A percentile compares a stretch with the other conserved stretches of the same genome.
These are phyloP conservation scores for Meleagris gallopavo DNA, from an alignment of 2,113 vertebrate species.

Conservation along the genomic window DNA sequence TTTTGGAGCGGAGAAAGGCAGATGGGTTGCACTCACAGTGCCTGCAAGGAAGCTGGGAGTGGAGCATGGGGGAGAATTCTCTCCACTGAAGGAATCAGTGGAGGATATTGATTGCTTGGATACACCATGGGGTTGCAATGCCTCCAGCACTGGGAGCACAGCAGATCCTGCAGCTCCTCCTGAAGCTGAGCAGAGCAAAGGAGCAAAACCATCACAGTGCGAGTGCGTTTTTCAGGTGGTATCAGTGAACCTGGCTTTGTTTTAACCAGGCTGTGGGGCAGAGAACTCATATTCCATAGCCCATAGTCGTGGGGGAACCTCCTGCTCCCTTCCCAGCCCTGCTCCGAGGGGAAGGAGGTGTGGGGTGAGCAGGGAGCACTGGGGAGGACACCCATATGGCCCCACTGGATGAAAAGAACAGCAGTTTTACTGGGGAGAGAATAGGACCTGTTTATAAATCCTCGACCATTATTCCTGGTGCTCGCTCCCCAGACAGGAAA, in stretches of 20 bases:
- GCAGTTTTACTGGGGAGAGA: not conserved
- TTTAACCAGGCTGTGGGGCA: not conserved
- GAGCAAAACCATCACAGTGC: not conserved
- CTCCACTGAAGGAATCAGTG: not conserved
- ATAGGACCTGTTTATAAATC: not conserved
- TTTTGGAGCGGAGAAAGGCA: not conserved
- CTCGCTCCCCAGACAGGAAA: not conserved
- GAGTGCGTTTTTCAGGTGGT: not conserved
- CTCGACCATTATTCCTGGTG: not conserved
- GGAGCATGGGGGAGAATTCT: not conserved
- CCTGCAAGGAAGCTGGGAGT: not conserved
- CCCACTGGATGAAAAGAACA: not conserved
- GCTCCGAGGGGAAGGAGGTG: not conserved
- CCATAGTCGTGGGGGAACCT: not conserved
- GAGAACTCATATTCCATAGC: not conserved
- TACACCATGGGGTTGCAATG: not conserved
- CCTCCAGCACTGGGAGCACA: not conserved
- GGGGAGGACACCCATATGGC: not conserved
- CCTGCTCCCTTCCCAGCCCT: not conserved
- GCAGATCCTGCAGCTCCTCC: not conserved
- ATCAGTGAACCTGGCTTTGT: not conserved
- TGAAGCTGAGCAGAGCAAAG: not conserved
- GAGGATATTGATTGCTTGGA: not conserved
- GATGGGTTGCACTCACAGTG: not conserved
- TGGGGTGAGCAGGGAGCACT: not conserved